A percentile compares a stretch with the other conserved stretches of the same genome.
phyloP scores from a whole-genome alignment of 1,140 invertebrate species.

The Arctopsyche grandis region DNA sequence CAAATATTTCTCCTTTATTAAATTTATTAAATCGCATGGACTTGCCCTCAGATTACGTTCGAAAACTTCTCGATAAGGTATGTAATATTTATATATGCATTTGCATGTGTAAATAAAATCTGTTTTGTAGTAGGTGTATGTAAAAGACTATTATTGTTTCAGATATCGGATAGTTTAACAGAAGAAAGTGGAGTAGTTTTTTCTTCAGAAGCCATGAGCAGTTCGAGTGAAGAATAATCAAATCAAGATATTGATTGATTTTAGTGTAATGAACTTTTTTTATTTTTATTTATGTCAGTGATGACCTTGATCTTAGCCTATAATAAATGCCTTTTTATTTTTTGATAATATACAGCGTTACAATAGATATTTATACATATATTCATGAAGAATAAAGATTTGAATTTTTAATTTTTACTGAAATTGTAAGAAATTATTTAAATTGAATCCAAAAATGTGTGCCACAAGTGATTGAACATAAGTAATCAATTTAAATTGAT shows the following conservation, averaged over 20 bases:
- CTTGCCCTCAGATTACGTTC: constrained; percentile 49
- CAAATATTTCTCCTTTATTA: constrained; percentile 38
- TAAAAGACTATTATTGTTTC: background rate
- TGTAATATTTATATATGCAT: background rate
- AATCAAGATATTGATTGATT: background rate
- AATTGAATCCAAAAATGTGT: no score
- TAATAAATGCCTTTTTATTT: no score
- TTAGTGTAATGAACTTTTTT: background rate
- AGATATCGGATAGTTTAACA: constrained; percentile 35
- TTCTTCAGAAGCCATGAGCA: constrained; percentile 28
- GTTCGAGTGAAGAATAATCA: constrained; percentile 35
- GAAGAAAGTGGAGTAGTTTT: constrained; percentile 28
- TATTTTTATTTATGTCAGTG: constrained; percentile 1
- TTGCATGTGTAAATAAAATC: background rate
- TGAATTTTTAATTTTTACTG: no score
- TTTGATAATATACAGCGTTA: no score
- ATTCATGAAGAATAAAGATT: no score
- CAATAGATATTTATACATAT: no score
- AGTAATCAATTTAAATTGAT: no score
- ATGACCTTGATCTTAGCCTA: background rate
- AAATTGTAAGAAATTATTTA: no score
- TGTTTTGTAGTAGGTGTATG: background rate
- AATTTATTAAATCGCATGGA: constrained; percentile 45
- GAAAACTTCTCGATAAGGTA: constrained; percentile 51
- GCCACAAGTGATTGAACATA: no score